These are phyloP conservation scores for Agapetus fuscipes DNA, from an alignment of 2,888 invertebrate genomes.

Conservation along the genomic window DNA sequence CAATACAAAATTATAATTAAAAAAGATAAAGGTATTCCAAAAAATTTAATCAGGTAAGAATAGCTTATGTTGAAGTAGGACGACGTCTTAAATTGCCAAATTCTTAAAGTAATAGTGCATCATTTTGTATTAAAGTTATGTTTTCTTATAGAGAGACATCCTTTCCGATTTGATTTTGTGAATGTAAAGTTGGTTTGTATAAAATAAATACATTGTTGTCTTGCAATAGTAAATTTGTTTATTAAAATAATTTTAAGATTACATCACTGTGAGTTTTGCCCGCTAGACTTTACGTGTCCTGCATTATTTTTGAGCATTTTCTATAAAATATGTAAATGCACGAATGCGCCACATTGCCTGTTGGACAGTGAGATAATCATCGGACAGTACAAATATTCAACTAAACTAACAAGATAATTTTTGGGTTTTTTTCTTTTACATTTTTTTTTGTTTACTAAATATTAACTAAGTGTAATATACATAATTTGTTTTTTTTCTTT, in stretches of 20 bases:
- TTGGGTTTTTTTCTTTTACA: slow-evolving; percentile 21
- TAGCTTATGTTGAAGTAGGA: no score
- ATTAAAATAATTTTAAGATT: slow-evolving; percentile 20
- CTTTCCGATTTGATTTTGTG: no score
- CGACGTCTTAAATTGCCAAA: no score
- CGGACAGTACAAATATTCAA: slow-evolving; percentile 20
- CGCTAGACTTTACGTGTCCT: not conserved
- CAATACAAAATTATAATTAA: no score
- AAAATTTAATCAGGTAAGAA: no score
- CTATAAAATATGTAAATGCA: no score
- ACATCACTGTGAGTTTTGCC: slow-evolving; percentile 8
- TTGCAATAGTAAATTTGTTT: slow-evolving; percentile 16
- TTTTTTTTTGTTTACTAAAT: slow-evolving; percentile 14
- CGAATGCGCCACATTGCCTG: no score
- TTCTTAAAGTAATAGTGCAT: no score
- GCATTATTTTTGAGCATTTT: no score
- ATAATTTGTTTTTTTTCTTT: not conserved
- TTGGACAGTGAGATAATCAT: slow-evolving; percentile 18
- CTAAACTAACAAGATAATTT: slow-evolving; percentile 21
- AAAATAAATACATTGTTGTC: not conserved
- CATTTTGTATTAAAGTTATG: no score
- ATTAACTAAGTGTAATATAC: slow-evolving; percentile 10
- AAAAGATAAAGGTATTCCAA: no score
- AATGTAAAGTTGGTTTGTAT: not conserved
- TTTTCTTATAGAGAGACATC: no score